phyloP scores from a whole-genome alignment of 1,140 invertebrate species.

The Formica exsecta region DNA sequence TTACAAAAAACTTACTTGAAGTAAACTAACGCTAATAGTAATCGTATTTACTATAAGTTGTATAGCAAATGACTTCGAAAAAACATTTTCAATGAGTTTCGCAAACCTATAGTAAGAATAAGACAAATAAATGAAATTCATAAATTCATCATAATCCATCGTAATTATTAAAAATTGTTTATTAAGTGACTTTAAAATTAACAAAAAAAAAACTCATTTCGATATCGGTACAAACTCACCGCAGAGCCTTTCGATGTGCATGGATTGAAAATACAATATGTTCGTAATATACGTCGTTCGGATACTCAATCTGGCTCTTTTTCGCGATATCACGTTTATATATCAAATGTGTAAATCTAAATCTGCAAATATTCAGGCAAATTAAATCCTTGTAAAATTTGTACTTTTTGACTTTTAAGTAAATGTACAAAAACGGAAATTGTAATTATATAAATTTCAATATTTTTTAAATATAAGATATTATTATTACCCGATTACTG shows the following conservation, averaged over 20 bases:
- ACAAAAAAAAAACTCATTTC: background rate
- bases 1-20: conserved; percentile 8
- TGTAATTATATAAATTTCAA: background rate
- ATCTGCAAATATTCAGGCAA: conserved; percentile 9
- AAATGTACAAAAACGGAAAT: background rate
- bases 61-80: background rate
- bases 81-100: conserved; percentile 7
- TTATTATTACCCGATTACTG: conserved; percentile 19
- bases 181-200: background rate
- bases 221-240: conserved; percentile 29
- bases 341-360: background rate
- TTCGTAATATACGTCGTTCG: background rate
- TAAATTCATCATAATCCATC: background rate
- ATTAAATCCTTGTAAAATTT: background rate
- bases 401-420: background rate
- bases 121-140: background rate
- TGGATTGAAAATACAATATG: conserved; percentile 33
- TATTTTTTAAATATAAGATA: background rate
- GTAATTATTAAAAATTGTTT: background rate
- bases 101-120: background rate
- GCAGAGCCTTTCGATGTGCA: background rate
- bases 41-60: conserved; percentile 8
- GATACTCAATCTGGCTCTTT: background rate
- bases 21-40: conserved; percentile 1
- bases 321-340: background rate